phyloP scores from a whole-genome alignment of 2,113 vertebrate species.

The Prunella himalayana region DNA sequence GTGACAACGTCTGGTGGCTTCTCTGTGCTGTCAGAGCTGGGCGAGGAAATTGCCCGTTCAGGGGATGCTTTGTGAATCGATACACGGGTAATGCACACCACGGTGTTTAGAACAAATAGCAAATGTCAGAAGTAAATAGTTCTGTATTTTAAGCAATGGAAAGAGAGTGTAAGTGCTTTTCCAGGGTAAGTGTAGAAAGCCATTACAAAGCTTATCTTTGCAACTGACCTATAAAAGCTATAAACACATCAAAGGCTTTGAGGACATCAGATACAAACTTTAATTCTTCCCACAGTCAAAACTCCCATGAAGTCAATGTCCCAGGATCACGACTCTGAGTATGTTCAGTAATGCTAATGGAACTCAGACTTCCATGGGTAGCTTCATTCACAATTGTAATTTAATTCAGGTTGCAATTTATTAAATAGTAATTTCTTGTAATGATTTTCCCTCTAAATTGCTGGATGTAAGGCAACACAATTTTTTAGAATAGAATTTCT shows the following conservation, averaged over 20 bases:
- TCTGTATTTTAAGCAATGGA: neutral
- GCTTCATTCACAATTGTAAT: neutral
- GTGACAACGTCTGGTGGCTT: neutral
- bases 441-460: neutral
- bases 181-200: conserved; percentile 11
- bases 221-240: conserved; percentile 20
- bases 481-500: neutral
- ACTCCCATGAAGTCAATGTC: neutral
- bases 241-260: conserved; percentile 23
- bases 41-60: neutral
- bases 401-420: neutral
- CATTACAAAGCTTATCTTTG: conserved; percentile 39
- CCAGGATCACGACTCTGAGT: neutral
- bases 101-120: conserved; percentile 1
- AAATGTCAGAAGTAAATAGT: neutral
- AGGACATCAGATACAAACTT: conserved; percentile 28
- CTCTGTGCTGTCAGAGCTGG: neutral
- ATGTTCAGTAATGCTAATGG: neutral
- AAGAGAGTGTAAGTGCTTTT: neutral
- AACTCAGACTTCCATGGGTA: neutral
- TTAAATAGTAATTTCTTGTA: neutral
- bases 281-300: conserved; percentile 5
- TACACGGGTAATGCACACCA: neutral
- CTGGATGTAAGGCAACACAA: neutral
- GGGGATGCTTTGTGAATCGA: neutral